phyloP scores from a whole-genome alignment of 2,797 vertebrate genomes.

The Nasua narica region DNA sequence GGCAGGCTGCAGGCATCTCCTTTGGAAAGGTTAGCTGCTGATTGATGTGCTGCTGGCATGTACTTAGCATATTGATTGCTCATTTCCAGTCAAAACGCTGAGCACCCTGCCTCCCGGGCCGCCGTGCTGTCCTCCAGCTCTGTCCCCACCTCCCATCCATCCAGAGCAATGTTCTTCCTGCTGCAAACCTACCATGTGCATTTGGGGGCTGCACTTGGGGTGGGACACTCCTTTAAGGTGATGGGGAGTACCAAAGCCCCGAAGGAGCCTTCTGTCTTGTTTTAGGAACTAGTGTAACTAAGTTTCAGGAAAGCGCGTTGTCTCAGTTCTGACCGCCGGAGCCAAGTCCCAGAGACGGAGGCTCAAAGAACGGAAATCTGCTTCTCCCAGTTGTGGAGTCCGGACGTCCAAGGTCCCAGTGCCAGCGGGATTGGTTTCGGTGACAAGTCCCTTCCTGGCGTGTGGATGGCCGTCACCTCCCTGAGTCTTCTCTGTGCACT shows the following conservation, averaged over 20 bases:
- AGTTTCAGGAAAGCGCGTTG: not conserved
- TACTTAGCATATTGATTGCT: slow-evolving; percentile 44
- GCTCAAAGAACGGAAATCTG: not conserved
- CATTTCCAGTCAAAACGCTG: not conserved
- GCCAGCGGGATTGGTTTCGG: not conserved
- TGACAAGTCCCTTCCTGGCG: not conserved
- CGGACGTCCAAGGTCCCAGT: not conserved
- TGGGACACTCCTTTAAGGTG: not conserved
- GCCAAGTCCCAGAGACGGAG: fast-evolving
- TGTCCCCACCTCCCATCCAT: too few species aligned
- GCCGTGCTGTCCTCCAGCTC: not conserved
- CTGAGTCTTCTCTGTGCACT: fast-evolving
- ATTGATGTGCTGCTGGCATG: not conserved
- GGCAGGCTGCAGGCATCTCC: not conserved
- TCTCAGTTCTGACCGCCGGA: fast-evolving
- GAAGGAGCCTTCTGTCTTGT: too few species aligned
- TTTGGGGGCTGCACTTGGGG: not conserved
- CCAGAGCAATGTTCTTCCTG: not conserved
- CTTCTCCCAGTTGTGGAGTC: not conserved
- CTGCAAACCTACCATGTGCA: fast-evolving
- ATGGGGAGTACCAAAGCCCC: fast-evolving
- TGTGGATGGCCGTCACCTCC: not conserved
- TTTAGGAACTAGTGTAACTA: not conserved
- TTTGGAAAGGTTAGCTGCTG: not conserved
- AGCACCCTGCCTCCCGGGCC: fast-evolving